Evolutionary conservation across 2,888 invertebrate species (phyloP), one percentile per base, ranked within the genome.

Genomic region (Campopleginae sp.): DNA sequence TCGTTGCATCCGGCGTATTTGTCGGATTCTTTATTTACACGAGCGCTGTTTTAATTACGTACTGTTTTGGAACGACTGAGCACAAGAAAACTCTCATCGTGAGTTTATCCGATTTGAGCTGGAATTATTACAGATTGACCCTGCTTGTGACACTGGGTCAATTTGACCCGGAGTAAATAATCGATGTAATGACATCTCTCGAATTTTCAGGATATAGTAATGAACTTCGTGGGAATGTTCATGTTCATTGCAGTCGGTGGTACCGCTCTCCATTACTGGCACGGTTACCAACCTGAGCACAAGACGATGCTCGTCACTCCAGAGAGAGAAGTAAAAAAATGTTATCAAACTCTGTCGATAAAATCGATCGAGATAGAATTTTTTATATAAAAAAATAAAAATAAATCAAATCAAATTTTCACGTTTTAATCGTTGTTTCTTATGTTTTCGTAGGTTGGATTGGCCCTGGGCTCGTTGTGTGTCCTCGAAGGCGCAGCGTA

Each of bases 1-100:
- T 98, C 86, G 96, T 98, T 0, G 98, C 98, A 0, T 97, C 97
- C 0, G 98, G 98, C 10, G 96, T 98, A 3, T 96, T 98, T 88
- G 97, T 98, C 7, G 98, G 98, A 19, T 98, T 96, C 93, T 96
- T 98, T 90, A 96, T 98, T 81, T 98, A 98, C 94, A 98, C 98
- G 0, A 94, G 95, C 2, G 97, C 97, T 0, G 96, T 97, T 71
- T 94, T 97, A 54, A 95, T 98, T 89, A 96, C 97, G 0, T 96
- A 95, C 91, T 95, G 97, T 80, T 97, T 98, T 90, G 97, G 97
- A 8, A 96, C 96, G 72, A 96, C 96, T 54, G 96, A 97, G 85
- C 97, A 97, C 91, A 97, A 97, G 94, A 95, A 96, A 96, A 97
- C 94, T 7, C 90, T 94, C 7, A 94, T 94, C 78, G 95, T 95